Base-by-base conservation (phyloP, 2,888 invertebrate species). In the Lepidocyrtoides sp. region DNA sequence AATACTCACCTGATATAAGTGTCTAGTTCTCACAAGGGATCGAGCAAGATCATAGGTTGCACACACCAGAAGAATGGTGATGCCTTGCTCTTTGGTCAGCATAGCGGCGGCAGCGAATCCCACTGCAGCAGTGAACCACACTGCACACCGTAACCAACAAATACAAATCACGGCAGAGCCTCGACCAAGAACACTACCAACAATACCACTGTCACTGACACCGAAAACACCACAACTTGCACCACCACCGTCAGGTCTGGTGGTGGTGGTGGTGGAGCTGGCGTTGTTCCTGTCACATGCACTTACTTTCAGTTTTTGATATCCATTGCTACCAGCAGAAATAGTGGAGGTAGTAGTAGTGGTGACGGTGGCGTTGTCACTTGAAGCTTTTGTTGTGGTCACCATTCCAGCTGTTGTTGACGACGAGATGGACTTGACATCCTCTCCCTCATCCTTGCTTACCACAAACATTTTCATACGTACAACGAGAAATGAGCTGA, bases 21-120 rank as follows among this genome's bases (percentile, higher is more conserved):
- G 92, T 82, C 93, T 84, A 10, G 87, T 82, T 60, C 93, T 92
- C 57, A 93, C 92, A 82, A 94, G 94, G 94, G 94, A 95, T 93
- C 95, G 95, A 94, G 96, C 95, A 95, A 98, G 96, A 95, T 99
- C 99, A 96, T 98, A 99, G 93, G 98, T 96, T 94, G 97, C 97
- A 96, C 99, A 99, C 93, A 99, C 97, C 89, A 98, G 97, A 94
- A 99, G 96, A 92, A 98, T 98, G 93, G 98, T 98, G 95, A 99
- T 97, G 84, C 99, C 99, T 82, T 98, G 98, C 96, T 99, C 99
- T 96, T 99, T 99, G 96, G 98, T 98, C 94, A 99, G 96, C 96
- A 99, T 97, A 93, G 98, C 98, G 69, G 97, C 97, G 66, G 97
- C 96, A 51, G 98, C 97, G 93, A 97, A 95, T 51, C 63, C 89